phyloP scores from a whole-genome alignment of 2,113 vertebrate species.

The Vicugna pacos region DNA sequence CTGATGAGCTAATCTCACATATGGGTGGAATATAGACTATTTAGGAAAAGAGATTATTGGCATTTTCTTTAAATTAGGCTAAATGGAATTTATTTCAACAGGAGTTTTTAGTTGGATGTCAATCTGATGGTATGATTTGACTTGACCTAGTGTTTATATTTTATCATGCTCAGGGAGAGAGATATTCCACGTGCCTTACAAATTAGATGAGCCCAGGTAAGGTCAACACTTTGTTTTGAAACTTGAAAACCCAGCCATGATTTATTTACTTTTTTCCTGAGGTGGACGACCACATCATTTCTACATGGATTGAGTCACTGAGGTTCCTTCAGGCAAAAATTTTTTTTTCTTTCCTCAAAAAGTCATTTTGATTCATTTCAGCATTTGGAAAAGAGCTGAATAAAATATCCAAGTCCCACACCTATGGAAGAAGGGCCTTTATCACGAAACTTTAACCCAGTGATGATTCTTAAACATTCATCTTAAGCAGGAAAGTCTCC shows the following conservation, averaged over 20 bases:
- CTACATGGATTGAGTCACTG: neutral
- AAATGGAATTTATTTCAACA: neutral
- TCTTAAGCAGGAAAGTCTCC: neutral
- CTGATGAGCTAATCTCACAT: neutral
- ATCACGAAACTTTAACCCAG: neutral
- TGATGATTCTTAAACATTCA: neutral
- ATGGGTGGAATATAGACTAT: neutral
- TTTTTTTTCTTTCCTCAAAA: neutral
- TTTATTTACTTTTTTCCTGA: neutral
- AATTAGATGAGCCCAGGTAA: neutral
- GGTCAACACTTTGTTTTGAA: neutral
- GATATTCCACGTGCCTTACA: neutral
- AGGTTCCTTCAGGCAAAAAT: neutral
- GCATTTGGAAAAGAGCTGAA: neutral
- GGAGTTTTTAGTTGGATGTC: neutral
- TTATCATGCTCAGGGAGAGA: neutral
- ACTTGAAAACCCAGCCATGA: neutral
- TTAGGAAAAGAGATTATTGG: neutral
- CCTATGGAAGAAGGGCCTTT: neutral
- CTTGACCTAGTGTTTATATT: neutral
- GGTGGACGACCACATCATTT: neutral
- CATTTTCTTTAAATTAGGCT: neutral
- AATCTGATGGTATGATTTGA: neutral
- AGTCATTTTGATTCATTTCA: constrained; percentile 27
- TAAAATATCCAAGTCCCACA: neutral